A percentile compares a stretch with the other conserved stretches of the same genome.
phyloP scores from a whole-genome alignment of 2,113 vertebrate species.

The Centropus unirufus region DNA sequence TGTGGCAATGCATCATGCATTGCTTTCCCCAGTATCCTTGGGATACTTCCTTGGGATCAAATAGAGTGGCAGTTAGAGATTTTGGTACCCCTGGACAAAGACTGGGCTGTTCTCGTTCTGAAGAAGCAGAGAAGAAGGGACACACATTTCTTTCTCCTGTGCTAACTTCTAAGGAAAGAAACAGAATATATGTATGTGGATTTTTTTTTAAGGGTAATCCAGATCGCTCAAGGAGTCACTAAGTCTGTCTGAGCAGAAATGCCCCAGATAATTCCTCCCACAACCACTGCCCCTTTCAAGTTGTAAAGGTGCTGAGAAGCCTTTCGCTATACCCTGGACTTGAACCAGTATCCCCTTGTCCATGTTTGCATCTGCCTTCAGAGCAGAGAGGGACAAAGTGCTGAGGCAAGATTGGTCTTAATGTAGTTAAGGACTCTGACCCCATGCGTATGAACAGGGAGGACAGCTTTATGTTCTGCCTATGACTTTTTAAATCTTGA shows the following conservation, averaged over 20 bases:
- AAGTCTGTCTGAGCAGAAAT: not conserved
- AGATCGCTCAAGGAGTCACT: not conserved
- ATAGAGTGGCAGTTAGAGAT: not conserved
- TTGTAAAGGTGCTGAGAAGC: not conserved
- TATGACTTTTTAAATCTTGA: not conserved
- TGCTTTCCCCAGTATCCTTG: not conserved
- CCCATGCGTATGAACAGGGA: accelerated
- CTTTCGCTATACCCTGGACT: not conserved
- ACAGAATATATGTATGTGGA: accelerated
- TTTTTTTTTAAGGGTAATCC: not conserved
- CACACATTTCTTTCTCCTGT: not conserved
- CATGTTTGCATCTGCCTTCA: not conserved
- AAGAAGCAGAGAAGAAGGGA: not conserved
- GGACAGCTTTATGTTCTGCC: not conserved
- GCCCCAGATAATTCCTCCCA: not conserved
- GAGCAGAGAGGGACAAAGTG: not conserved
- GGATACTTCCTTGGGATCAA: not conserved
- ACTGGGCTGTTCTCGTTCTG: not conserved
- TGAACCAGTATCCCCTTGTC: not conserved
- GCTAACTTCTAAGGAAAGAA: not conserved
- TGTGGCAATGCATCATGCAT: not conserved
- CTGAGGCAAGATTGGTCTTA: not conserved
- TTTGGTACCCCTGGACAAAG: not conserved
- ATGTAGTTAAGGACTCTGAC: not conserved
- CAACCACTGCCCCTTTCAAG: not conserved